Evolutionary conservation across 2,888 invertebrate genomes (phyloP).

Genomic region (Melinaea menophilus): DNA sequence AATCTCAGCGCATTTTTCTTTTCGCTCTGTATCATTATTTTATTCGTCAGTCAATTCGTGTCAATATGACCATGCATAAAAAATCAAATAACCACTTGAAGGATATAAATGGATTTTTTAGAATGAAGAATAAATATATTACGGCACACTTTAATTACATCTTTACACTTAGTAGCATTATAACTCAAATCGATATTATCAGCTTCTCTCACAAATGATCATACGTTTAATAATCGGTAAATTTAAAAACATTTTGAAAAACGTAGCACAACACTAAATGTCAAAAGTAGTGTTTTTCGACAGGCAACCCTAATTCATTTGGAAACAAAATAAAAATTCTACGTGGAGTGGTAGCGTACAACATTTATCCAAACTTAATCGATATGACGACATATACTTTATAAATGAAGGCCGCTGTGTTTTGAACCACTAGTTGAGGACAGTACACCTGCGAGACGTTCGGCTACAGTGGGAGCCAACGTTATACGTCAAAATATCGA

Average conservation of each 20-base stretch:
- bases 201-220: too few species aligned
- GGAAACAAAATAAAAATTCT: constrained; percentile 56
- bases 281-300: constrained; percentile 9
- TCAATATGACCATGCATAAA: too few species aligned
- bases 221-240: not conserved
- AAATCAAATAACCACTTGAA: too few species aligned
- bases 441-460: constrained; percentile 56
- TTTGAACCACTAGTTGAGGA: constrained; percentile 58
- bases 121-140: too few species aligned
- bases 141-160: too few species aligned
- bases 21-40: too few species aligned
- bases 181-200: too few species aligned
- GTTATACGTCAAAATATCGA: constrained; percentile 45
- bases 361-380: constrained; percentile 52
- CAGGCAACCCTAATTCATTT: constrained; percentile 40
- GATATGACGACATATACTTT: constrained; percentile 74
- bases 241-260: constrained; percentile 3
- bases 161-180: too few species aligned
- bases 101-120: too few species aligned
- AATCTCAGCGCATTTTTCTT: too few species aligned
- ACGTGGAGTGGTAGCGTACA: constrained; percentile 45
- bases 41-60: too few species aligned
- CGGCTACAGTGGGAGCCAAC: constrained; percentile 77
- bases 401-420: constrained; percentile 70
- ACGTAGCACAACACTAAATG: constrained; percentile 12